Base-by-base conservation (phyloP, 2,797 vertebrate genomes). In the Lemur catta region DNA sequence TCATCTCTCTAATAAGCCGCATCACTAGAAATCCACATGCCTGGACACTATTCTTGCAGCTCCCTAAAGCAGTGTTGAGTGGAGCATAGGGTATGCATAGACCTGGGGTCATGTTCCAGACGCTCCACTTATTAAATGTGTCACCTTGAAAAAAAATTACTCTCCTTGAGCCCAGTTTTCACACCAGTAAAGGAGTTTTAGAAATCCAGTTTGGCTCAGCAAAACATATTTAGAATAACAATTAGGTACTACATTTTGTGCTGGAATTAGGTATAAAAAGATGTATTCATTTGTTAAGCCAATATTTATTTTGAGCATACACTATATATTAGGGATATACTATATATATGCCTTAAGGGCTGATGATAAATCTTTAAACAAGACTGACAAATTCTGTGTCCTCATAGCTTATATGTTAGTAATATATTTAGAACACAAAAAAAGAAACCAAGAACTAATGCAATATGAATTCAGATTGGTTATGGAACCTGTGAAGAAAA, bases 341-440 rank as follows among this genome's bases (percentile, higher is more conserved):
- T 43, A 43, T 43, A 43, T 43, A 43, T 43, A 43, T 46, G 35
- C 79, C 22, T 71, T 95, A 69, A 81, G 61, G 14, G 78, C n/a
- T 59, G 33, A 80, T 6, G 57, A 72, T 88, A 90, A 79, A 80
- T 74, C n/a, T 75, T 91, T 93, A 18, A 80, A 65, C 7, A 86
- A 78, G 48, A 33, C 46, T 84, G 46, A 84, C 26, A 93, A 38
- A 57, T 90, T 80, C 5, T 22, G 22, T 72, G 22, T 75, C 79
- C 74, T 86, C 15, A 92, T 20, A 87, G 9, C 9, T 93, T 76
- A 4, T 43, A 86, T 75, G 71, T 89, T 71, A 90, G 59, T 84
- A 93, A 93, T 89, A 82, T 63, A 76, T 63, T 93, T 88, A 92
- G 28, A 92, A 95, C 87, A 55, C 43, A 75, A 91, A 92, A 2